These are phyloP conservation scores for Cataglyphis rosenhaueri DNA, from an alignment of 2,888 invertebrate species.

Conservation along the genomic window DNA sequence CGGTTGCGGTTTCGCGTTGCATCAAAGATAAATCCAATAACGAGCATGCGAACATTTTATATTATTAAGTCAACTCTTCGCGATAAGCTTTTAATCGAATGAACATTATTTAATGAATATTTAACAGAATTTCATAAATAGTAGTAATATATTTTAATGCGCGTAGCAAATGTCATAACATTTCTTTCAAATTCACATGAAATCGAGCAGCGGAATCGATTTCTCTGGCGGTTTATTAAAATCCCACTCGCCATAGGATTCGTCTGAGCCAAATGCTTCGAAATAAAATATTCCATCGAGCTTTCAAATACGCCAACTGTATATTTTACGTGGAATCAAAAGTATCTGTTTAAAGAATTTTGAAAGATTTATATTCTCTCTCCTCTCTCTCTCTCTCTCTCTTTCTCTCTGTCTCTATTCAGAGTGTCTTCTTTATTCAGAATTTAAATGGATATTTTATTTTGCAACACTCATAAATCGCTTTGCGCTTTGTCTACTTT, in stretches of 20 bases:
- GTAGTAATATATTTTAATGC: background rate
- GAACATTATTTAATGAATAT: background rate
- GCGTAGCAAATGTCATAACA: background rate
- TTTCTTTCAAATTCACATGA: background rate
- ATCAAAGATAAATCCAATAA: background rate
- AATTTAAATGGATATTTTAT: background rate
- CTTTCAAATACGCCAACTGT: background rate
- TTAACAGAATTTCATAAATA: background rate
- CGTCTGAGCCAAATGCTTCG: background rate
- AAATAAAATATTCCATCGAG: slow-evolving; percentile 7
- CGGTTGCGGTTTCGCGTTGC: background rate
- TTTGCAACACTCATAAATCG: slow-evolving; percentile 11
- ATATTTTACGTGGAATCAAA: slow-evolving; percentile 6
- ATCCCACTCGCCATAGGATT: background rate
- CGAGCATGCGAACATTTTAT: background rate
- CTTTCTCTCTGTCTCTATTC: too few relatives aligned
- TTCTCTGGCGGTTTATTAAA: slow-evolving; percentile 17
- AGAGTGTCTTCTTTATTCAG: background rate
- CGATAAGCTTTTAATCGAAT: background rate
- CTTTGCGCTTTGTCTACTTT: background rate
- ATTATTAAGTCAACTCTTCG: background rate
- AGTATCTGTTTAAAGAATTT: background rate
- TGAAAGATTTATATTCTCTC: background rate
- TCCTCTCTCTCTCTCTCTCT: too few relatives aligned
- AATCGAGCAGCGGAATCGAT: background rate